Percentiles rank a stretch among this genome's conserved stretches.
These are phyloP conservation scores for Paradisaea rubra DNA, from an alignment of 2,113 vertebrate species.

Conservation along the genomic window DNA sequence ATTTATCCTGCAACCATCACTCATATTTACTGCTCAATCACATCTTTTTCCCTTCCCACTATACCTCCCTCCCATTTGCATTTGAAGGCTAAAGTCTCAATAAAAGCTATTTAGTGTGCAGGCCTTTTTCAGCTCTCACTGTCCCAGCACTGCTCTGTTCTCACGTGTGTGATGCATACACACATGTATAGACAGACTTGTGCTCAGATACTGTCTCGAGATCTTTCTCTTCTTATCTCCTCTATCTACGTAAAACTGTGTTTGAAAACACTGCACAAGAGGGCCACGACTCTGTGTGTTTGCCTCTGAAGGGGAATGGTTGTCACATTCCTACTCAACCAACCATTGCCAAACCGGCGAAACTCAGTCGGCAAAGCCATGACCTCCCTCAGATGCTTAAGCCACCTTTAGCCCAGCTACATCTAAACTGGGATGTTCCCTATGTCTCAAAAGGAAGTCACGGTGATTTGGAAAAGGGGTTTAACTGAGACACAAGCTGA, in stretches of 20 bases:
- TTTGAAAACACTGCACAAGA: background rate
- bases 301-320: background rate
- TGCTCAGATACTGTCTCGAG: background rate
- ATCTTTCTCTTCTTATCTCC: background rate
- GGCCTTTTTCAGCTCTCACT: background rate
- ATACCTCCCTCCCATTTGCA: background rate
- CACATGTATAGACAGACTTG: rapidly evolving
- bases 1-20: constrained; percentile 23
- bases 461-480: background rate
- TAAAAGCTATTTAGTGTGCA: background rate
- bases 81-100: constrained; percentile 13
- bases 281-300: background rate
- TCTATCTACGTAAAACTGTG: background rate
- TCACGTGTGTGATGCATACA: background rate
- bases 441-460: background rate
- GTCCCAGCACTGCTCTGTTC: background rate
- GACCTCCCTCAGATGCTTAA: background rate
- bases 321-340: background rate
- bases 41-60: background rate
- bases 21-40: background rate
- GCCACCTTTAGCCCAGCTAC: background rate
- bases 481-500: background rate
- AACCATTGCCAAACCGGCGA: background rate
- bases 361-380: background rate
- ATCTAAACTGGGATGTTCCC: background rate